phyloP scores from a whole-genome alignment of 2,888 invertebrate species.

The Galerucella pusilla region DNA sequence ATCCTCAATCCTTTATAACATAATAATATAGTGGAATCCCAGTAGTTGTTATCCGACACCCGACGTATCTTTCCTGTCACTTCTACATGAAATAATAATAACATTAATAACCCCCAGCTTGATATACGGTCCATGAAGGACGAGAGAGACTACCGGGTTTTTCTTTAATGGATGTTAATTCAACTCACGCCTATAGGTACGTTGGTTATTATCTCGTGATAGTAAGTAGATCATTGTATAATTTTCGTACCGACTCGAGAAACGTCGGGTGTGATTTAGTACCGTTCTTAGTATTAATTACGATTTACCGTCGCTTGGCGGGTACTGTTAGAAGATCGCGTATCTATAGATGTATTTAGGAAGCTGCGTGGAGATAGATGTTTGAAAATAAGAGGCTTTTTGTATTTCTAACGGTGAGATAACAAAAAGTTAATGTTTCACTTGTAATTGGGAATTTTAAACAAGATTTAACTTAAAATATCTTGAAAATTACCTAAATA shows the following conservation, averaged over 20 bases:
- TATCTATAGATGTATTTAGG: slow-evolving; percentile 11
- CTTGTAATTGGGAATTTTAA: too few species aligned
- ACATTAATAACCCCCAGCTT: slow-evolving; percentile 32
- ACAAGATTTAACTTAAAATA: too few species aligned
- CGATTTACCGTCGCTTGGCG: slow-evolving; percentile 25
- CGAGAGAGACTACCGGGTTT: slow-evolving; percentile 54
- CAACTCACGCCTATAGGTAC: slow-evolving; percentile 37
- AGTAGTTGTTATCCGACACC: slow-evolving; percentile 16
- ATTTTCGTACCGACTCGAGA: slow-evolving; percentile 39
- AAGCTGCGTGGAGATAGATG: background rate
- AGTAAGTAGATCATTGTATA: slow-evolving; percentile 38
- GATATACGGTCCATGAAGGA: slow-evolving; percentile 48
- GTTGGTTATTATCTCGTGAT: slow-evolving; percentile 40
- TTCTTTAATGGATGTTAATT: slow-evolving; percentile 47
- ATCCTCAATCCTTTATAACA: background rate
- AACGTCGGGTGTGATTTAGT: slow-evolving; percentile 35
- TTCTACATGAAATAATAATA: slow-evolving; percentile 26
- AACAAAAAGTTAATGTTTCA: background rate
- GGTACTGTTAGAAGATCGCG: slow-evolving; percentile 31
- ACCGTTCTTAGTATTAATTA: slow-evolving; percentile 36
- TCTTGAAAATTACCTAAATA: too few species aligned
- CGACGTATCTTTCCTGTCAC: slow-evolving; percentile 12
- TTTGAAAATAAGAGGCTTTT: background rate
- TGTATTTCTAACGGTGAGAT: background rate
- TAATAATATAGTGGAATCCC: slow-evolving; percentile 6